Percentiles rank a stretch among this genome's conserved stretches.
These are phyloP conservation scores for Siniperca knerii DNA, from an alignment of 2,113 vertebrate genomes.

Conservation along the genomic window DNA sequence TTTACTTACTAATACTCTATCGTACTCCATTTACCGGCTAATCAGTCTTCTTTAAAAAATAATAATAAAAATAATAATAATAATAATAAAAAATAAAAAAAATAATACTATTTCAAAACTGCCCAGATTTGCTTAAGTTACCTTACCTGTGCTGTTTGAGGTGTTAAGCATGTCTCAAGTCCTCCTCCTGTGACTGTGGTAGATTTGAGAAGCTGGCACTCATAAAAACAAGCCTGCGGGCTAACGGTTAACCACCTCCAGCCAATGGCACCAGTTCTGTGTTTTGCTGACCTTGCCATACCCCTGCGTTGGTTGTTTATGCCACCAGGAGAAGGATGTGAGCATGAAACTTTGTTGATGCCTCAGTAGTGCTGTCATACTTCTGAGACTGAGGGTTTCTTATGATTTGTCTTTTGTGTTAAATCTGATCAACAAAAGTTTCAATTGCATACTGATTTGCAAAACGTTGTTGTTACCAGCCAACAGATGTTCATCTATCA, in stretches of 20 bases:
- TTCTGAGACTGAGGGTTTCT: background rate
- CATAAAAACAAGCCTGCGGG: conserved; percentile 33
- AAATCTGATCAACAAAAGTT: background rate
- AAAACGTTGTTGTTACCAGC: background rate
- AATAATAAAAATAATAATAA: no score
- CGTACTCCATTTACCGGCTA: background rate
- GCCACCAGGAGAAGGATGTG: background rate
- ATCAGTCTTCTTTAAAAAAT: background rate
- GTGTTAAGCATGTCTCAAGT: conserved; percentile 17
- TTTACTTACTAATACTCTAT: background rate
- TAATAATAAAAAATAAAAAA: no score
- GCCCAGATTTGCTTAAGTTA: background rate
- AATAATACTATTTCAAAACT: background rate
- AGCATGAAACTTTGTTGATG: background rate
- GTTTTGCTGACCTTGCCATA: conserved; percentile 53
- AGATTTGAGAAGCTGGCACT: background rate
- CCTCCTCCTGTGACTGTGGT: background rate
- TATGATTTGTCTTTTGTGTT: no score
- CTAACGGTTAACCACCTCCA: background rate
- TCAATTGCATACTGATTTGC: background rate
- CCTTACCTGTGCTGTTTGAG: conserved; percentile 55
- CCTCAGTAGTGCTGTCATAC: background rate
- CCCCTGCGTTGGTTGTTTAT: background rate
- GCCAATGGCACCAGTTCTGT: conserved; percentile 55
- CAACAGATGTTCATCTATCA: background rate